These are phyloP conservation scores for Stratiolaelaps scimitus DNA, from an alignment of 1,140 invertebrate species.

Conservation along the genomic window DNA sequence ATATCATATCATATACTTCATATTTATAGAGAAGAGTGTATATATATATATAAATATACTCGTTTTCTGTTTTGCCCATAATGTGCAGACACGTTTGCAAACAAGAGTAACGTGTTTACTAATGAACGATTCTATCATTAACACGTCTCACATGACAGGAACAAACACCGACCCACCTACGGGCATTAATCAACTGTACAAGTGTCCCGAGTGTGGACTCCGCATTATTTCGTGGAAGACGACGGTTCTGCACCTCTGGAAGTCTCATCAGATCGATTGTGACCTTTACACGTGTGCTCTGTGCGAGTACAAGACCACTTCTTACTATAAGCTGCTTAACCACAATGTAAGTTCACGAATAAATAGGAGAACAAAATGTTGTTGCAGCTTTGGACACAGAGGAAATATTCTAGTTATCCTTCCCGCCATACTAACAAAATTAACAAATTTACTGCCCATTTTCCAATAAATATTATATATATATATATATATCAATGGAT, in stretches of 20 bases:
- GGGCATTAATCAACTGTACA: slow-evolving; percentile 23
- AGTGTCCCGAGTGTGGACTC: slow-evolving; percentile 15
- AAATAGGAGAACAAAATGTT: no score
- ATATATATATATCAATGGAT: no score
- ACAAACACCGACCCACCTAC: background rate
- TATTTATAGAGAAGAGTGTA: no score
- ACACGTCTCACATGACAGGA: background rate
- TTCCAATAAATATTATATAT: no score
- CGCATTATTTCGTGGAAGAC: slow-evolving; percentile 21
- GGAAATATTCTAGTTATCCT: background rate
- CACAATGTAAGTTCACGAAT: slow-evolving; percentile 42
- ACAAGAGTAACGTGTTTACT: background rate
- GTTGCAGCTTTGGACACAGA: background rate
- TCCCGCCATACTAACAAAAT: background rate
- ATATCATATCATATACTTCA: background rate
- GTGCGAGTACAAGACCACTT: slow-evolving; percentile 44
- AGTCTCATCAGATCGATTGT: slow-evolving; percentile 54
- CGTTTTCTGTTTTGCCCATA: background rate
- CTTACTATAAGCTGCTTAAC: slow-evolving; percentile 43
- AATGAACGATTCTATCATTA: background rate
- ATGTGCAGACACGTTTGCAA: background rate
- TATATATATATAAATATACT: no score
- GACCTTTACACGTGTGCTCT: slow-evolving; percentile 52
- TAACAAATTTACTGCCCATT: background rate
- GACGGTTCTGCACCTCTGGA: slow-evolving; percentile 50